A percentile compares a stretch with the other conserved stretches of the same genome.
These are phyloP conservation scores for Carpatolechia fugitivella DNA, from an alignment of 2,888 invertebrate species.

Conservation along the genomic window DNA sequence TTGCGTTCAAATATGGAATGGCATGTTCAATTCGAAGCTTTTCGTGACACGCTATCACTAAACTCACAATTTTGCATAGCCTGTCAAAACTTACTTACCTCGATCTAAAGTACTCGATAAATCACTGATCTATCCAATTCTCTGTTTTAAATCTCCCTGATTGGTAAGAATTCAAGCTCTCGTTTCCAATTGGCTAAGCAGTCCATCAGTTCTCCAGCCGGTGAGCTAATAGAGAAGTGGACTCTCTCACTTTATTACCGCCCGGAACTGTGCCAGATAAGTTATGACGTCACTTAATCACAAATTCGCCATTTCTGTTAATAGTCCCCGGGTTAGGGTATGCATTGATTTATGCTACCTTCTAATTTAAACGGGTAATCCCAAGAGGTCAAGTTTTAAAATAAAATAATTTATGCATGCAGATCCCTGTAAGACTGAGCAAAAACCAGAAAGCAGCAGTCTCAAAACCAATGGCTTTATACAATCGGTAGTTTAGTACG, in stretches of 20 bases:
- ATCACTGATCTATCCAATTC: constrained; percentile 1
- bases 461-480: too few relatives aligned
- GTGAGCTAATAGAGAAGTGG: constrained; percentile 49
- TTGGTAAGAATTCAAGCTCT: neutral
- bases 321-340: constrained; percentile 34
- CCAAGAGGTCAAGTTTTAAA: neutral
- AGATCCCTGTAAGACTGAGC: too few relatives aligned
- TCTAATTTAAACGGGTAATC: constrained; percentile 10
- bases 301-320: constrained; percentile 56
- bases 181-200: constrained; percentile 2
- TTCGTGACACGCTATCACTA: neutral
- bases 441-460: too few relatives aligned
- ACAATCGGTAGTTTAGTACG: too few relatives aligned
- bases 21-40: neutral
- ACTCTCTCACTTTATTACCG: constrained; percentile 49
- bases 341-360: constrained; percentile 27
- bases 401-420: neutral
- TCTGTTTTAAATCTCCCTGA: constrained; percentile 3
- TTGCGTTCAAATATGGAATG: neutral
- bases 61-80: neutral
- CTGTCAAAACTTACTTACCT: neutral
- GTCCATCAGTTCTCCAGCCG: constrained; percentile 5
- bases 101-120: neutral
- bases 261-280: constrained; percentile 50
- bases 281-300: constrained; percentile 61